Evolutionary conservation across 2,113 vertebrate genomes (phyloP), one percentile per base, ranked within the genome.

Genomic region (Martes martes): DNA sequence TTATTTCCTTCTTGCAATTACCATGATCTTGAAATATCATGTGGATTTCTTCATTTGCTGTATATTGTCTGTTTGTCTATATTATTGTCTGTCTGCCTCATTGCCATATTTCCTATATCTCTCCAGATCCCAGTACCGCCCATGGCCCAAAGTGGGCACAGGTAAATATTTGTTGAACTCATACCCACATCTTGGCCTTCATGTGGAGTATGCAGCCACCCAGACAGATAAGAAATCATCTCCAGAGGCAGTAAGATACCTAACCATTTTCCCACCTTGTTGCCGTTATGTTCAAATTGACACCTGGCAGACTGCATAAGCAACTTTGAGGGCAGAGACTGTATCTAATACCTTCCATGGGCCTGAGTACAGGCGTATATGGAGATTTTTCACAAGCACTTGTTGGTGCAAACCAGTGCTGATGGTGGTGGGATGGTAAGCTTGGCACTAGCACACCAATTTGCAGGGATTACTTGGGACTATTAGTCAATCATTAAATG

Each of bases 71-170:
- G 1, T 36, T 31, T 89, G 65, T 28, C n/a, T 47, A 0, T 69
- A 23, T 55, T 6, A 55, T n/a, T 24, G 28, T n/a, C 79, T 57
- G 39, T 24, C 79, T 63, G 42, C 52, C 78, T 50, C 10, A 15
- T 47, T 21, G 1, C 45, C n/a, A 0, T 14, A 4, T 31, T 47
- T 42, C 26, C 55, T 28, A 28, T 1, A 9, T 6, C 26, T 47
- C 80, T 28, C 45, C 31, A 73, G 63, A 31, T 26, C n/a, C 52
- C 5, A 28, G 42, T 3, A 52, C 16, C 0, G 63, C 8, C 42
- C 19, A 1, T 4, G 31, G 63, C 73, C 73, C 63, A 39, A 16
- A 47, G 80, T 16, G 23, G 39, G 6, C 36, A 52, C 24, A n/a
- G 23, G 88, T 18, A n/a, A 47, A 52, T 69, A 61, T 45, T 39